Conservation (phyloP, 1,140 invertebrate genomes). For the Hyles vespertilio region DNA sequence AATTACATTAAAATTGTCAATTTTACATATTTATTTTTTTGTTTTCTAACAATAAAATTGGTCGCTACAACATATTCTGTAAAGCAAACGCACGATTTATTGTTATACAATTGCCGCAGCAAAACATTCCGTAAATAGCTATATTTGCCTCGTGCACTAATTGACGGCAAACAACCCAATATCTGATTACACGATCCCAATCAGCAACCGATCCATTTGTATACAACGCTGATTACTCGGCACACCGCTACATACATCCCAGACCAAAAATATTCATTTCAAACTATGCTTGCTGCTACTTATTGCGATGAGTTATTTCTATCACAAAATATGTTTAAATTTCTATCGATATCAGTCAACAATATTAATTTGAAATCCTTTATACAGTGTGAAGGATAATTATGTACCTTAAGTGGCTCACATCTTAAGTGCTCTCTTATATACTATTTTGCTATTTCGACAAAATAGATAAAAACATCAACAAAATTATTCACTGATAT, state of each 20-base stretch:
- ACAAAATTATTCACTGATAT: too few relatives aligned
- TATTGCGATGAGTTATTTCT: neutral
- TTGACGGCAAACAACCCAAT: too few relatives aligned
- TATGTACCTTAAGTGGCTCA: too few relatives aligned
- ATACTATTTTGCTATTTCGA: too few relatives aligned
- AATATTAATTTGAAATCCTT: too few relatives aligned
- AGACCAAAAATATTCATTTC: neutral
- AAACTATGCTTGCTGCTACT: slow-evolving; percentile 1
- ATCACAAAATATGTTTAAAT: too few relatives aligned
- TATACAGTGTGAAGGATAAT: too few relatives aligned
- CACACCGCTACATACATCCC: slow-evolving; percentile 1
- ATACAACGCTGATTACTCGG: neutral
- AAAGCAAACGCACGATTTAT: slow-evolving; percentile 63
- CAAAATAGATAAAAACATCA: too few relatives aligned
- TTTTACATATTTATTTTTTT: slow-evolving; percentile 60
- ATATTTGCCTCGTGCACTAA: too few relatives aligned
- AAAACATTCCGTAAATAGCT: slow-evolving; percentile 41
- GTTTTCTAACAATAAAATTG: slow-evolving; percentile 71
- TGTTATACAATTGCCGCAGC: slow-evolving; percentile 50
- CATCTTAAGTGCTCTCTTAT: too few relatives aligned
- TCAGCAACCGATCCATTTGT: neutral
- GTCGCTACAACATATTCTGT: slow-evolving; percentile 73
- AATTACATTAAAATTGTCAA: slow-evolving; percentile 75
- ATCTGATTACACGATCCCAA: too few relatives aligned
- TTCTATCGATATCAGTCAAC: too few relatives aligned